phyloP scores from a whole-genome alignment of 1,140 invertebrate species.

The Euura lappo region DNA sequence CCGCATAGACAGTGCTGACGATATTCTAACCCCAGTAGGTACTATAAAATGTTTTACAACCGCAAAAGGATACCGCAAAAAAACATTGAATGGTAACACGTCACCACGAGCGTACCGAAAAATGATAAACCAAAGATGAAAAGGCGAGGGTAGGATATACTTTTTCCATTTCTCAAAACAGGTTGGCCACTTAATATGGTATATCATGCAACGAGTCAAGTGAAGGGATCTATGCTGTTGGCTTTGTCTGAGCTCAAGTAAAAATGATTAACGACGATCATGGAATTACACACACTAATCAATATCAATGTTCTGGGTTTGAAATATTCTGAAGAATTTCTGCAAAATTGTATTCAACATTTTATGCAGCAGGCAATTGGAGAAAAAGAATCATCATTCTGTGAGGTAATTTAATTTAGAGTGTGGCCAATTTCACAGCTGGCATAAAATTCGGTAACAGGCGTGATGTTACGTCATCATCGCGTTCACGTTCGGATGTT shows the following conservation, averaged over 20 bases:
- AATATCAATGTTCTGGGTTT: not conserved
- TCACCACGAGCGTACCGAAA: not conserved
- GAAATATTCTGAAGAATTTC: not conserved
- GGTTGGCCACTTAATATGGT: no score
- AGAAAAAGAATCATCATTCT: no score
- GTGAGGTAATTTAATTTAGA: no score
- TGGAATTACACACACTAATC: not conserved
- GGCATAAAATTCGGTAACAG: no score
- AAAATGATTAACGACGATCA: not conserved
- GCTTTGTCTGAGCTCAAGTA: not conserved
- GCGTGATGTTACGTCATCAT: no score
- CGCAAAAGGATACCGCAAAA: not conserved
- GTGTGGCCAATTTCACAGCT: no score
- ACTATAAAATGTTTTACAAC: slow-evolving; percentile 7
- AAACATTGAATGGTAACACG: not conserved
- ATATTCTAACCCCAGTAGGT: not conserved
- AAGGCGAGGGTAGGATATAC: not conserved
- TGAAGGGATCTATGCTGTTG: not conserved
- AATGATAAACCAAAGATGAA: not conserved
- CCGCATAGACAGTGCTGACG: not conserved
- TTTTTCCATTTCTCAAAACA: no score
- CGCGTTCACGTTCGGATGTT: no score
- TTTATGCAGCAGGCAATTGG: no score
- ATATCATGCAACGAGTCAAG: not conserved
- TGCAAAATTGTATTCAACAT: not conserved